Conservation (phyloP, 1,140 invertebrate genomes). For the Atopsyche davidsoni region DNA sequence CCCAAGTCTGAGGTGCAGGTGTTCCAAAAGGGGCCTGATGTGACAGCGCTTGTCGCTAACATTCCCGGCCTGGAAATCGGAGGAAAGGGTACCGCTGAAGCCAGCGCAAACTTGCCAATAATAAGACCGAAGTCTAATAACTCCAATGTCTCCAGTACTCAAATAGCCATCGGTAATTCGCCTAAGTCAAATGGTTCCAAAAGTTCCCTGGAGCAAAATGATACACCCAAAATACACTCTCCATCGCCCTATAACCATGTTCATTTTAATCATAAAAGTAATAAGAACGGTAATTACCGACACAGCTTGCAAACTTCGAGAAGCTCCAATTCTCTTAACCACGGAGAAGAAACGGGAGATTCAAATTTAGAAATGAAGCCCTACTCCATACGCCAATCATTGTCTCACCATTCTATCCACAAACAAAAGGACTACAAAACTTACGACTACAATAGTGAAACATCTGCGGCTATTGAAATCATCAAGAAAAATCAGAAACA, state of each 20-base stretch:
- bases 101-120: slow-evolving; percentile 38
- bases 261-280: slow-evolving; percentile 27
- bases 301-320: slow-evolving; percentile 43
- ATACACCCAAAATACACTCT: slow-evolving; percentile 1
- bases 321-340: slow-evolving; percentile 36
- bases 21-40: slow-evolving; percentile 51
- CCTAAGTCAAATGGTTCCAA: slow-evolving; percentile 26
- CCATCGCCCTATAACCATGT: slow-evolving; percentile 17
- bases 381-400: slow-evolving; percentile 41
- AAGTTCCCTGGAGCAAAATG: slow-evolving; percentile 17
- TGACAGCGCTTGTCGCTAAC: slow-evolving; percentile 50
- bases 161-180: slow-evolving; percentile 36
- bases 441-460: slow-evolving; percentile 50
- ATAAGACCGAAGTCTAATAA: slow-evolving; percentile 50
- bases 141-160: slow-evolving; percentile 46
- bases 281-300: slow-evolving; percentile 35
- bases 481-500: slow-evolving; percentile 47
- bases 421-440: slow-evolving; percentile 27
- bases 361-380: slow-evolving; percentile 35
- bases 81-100: slow-evolving; percentile 34
- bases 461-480: slow-evolving; percentile 49
- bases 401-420: slow-evolving; percentile 44
- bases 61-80: slow-evolving; percentile 52
- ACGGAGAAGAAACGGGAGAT: slow-evolving; percentile 31
- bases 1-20: slow-evolving; percentile 52